Evolutionary conservation across 2,797 vertebrate species (phyloP), one percentile per base, ranked within the genome.

Genomic region (Sorex maritimensis): DNA sequence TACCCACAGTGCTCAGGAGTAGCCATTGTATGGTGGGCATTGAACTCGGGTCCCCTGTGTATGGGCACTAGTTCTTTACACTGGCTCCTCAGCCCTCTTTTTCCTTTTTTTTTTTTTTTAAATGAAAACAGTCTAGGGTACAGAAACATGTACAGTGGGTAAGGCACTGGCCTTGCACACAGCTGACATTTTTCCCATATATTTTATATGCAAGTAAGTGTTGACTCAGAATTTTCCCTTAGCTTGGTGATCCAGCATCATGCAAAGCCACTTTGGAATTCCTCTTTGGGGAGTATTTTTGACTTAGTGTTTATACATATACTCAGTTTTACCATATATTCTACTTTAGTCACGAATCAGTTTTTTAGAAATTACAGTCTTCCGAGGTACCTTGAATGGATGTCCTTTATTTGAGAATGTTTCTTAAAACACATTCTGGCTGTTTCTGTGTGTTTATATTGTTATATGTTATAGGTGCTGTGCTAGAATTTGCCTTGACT

Each of bases 241-340:
- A 52, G 49, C 13, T 52, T 52, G 49, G 49, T 11, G 49, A 52
- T 14, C 10, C 13, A 14, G 19, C 38, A 61, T 86, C 83, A 67
- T 63, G 79, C 83, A 91, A 93, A 91, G 74, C n/a, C 12, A 86
- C 81, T 92, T 93, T 92, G 34, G 17, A 92, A 67, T 85, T 91
- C 63, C 65, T 85, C 26, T 91, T 58, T 34, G 88, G 49, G n/a
- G 19, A 85, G 55, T 82, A 87, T 85, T 71, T 63, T 17, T 77
- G 72, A 46, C 34, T 38, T 65, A 63, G 30, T 82, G 82, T 86
- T 90, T 72, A 19, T 78, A 68, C 80, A 72, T 93, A 68, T 80
- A 34, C 72, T 86, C 24, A 81, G 74, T 88, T 73, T 30, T 75
- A n/a, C 41, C 46, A 14, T 28, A 72, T 80, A 34, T 44, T 34